Conservation (phyloP, 2,797 vertebrate genomes). For the Zalophus californianus region DNA sequence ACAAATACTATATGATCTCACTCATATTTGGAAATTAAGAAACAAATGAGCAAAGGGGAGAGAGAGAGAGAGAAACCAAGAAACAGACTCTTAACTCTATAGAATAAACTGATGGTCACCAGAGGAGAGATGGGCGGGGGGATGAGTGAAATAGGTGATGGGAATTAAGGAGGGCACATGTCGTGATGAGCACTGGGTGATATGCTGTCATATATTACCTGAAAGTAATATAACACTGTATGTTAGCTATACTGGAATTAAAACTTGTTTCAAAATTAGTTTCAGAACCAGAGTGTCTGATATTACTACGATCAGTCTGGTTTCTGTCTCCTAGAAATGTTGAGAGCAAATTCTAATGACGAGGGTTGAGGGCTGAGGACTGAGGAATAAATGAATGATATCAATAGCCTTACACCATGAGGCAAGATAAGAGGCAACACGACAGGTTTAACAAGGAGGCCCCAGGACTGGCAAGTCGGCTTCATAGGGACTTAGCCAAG, state of each 20-base stretch:
- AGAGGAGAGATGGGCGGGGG: not conserved
- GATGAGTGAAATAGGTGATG: not conserved
- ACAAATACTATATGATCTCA: not conserved
- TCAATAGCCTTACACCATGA: not conserved
- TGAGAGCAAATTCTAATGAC: not conserved
- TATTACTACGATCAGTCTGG: not conserved
- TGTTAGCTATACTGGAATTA: not conserved
- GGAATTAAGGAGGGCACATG: not conserved
- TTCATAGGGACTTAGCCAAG: not conserved
- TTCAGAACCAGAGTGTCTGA: not conserved
- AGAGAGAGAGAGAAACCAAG: not conserved
- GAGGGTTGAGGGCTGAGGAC: not conserved
- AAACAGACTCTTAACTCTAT: not conserved
- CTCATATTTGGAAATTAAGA: not conserved
- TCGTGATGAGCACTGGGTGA: not conserved
- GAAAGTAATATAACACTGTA: not conserved
- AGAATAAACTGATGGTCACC: not conserved
- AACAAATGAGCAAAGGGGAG: not conserved
- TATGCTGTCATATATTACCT: not conserved
- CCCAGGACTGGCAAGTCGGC: not conserved
- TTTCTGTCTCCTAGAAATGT: not conserved
- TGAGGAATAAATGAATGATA: not conserved
- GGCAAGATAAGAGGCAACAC: not conserved
- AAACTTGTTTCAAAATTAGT: conserved; percentile 37
- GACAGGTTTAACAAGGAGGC: not conserved